phyloP scores from a whole-genome alignment of 1,140 invertebrate genomes.

The Mesaphorura yosii region DNA sequence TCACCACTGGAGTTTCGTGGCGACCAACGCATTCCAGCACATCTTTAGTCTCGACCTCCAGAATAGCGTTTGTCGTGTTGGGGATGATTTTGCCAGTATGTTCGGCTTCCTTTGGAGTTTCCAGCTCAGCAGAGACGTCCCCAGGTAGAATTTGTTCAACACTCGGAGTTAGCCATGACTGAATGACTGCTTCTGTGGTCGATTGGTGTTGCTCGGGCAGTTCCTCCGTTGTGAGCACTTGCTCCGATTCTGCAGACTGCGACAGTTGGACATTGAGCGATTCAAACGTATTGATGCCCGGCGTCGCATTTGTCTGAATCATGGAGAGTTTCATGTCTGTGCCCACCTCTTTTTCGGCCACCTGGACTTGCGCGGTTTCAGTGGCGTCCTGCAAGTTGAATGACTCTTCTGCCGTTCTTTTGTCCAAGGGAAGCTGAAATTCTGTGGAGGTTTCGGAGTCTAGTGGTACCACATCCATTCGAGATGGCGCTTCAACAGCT shows the following conservation, averaged over 20 bases:
- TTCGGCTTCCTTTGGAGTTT: neutral
- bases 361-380: neutral
- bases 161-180: neutral
- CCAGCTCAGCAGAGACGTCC: neutral
- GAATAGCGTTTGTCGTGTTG: constrained; percentile 4
- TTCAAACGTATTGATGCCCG: no score
- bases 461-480: neutral
- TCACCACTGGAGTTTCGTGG: neutral
- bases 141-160: neutral
- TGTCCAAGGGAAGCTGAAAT: neutral
- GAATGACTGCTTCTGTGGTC: neutral
- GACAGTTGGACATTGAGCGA: no score
- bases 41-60: constrained; percentile 3
- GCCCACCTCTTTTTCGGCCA: neutral
- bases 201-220: neutral
- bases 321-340: constrained; percentile 1
- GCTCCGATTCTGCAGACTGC: neutral
- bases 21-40: neutral
- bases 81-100: neutral
- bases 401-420: neutral
- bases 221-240: neutral
- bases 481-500: neutral
- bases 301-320: no score
- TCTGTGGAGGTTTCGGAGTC: neutral
- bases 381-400: neutral